Base-by-base conservation (phyloP, 2,888 invertebrate species). In the Leptopilina myrica region DNA sequence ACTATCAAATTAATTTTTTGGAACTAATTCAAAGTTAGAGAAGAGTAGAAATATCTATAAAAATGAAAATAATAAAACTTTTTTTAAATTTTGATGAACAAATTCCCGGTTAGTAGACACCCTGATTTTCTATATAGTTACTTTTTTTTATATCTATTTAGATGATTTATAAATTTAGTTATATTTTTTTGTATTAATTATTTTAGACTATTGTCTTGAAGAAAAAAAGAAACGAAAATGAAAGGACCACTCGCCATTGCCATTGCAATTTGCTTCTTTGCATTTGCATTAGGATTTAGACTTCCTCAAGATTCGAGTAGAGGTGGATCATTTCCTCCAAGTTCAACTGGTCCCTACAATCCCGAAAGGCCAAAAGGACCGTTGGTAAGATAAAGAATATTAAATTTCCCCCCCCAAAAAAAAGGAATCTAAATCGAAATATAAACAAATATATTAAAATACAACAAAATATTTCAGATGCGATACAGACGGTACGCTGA, bases 271-370 rank as follows among this genome's bases (percentile, higher is more conserved):
- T 62, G 62, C 62, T 62, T 62, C 9, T 62, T 62, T 62, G 62
- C 62, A 20, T 20, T 62, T 20, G 62, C 62, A 20, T 62, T 2
- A 40, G 12, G 83, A 85, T 2, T 82, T 77, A n/a, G 84, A 83
- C 4, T 82, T 78, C 26, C 46, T 67, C 9, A 84, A 33, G 7
- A 80, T 83, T 1, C n/a, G 59, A 59, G 15, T 1, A 12, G 15
- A 15, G 59, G 15, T 15, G 33, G 33, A 33, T 33, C n/a, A 59
- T 62, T 62, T 20, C 62, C 62, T 15, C 15, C 20, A 20, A 20
- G 5, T 15, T 62, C 62, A 7, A 62, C 62, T 15, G 62, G 62
- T 9, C 62, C 62, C 20, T 62, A 62, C 20, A 1, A 59, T 59
- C 59, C 59, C 6, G 4, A n/a, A 15, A 11, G 1, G 12, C 59